Percentiles rank a stretch among this genome's conserved stretches.
Evolutionary conservation across 2,888 invertebrate genomes (phyloP).

Genomic region (Lypha dubia): DNA sequence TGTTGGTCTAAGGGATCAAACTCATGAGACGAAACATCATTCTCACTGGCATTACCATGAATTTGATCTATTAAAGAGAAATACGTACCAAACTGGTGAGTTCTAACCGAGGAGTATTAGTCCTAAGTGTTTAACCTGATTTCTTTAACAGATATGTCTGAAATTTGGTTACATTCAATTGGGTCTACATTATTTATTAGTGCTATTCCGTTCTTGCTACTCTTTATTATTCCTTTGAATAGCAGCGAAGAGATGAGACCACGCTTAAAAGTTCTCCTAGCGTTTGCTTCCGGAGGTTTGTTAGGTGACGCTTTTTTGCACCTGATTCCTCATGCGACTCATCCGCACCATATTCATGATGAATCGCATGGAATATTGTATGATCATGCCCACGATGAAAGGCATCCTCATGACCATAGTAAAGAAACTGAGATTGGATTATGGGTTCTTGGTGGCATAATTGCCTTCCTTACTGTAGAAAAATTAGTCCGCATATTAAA

Average conservation of each 20-base stretch:
- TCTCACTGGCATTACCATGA: not conserved
- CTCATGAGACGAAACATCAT: not conserved
- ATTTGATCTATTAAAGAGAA: not conserved
- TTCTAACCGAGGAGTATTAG: not conserved
- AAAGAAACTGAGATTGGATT: slow-evolving; percentile 96
- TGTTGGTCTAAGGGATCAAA: slow-evolving; percentile 58
- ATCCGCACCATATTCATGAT: slow-evolving; percentile 84
- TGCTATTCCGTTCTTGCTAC: slow-evolving; percentile 95
- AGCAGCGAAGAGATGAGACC: slow-evolving; percentile 93
- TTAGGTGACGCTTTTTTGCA: slow-evolving; percentile 99
- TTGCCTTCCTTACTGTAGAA: slow-evolving; percentile 96
- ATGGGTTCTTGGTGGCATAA: slow-evolving; percentile 96
- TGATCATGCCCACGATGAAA: slow-evolving; percentile 80
- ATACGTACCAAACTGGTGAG: slow-evolving; percentile 40
- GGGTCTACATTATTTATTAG: slow-evolving; percentile 97
- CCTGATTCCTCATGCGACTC: slow-evolving; percentile 97
- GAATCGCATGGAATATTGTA: slow-evolving; percentile 84
- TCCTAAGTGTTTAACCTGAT: not conserved
- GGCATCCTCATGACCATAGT: slow-evolving; percentile 84
- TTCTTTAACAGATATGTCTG: slow-evolving; percentile 77
- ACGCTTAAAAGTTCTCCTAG: slow-evolving; percentile 93
- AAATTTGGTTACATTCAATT: slow-evolving; percentile 91
- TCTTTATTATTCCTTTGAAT: slow-evolving; percentile 96
- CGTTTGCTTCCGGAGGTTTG: slow-evolving; percentile 97
- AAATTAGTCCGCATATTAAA: slow-evolving; percentile 95